Percentiles rank a stretch among this genome's conserved stretches.
phyloP scores from a whole-genome alignment of 2,797 vertebrate species.

The Bovichtus variegatus region DNA sequence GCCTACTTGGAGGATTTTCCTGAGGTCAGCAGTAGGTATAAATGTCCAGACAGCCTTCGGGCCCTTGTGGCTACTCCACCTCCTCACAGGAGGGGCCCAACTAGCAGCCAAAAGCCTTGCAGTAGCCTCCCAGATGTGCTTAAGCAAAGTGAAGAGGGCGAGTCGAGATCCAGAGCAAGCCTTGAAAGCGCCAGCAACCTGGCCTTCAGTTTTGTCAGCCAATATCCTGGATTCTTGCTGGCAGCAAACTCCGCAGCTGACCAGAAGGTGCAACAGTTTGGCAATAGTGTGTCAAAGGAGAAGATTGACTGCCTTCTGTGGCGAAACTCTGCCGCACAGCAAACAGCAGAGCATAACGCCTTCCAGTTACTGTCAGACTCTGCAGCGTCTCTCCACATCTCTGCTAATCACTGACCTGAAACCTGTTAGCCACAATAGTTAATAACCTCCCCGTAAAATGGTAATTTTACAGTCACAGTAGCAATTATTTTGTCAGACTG shows the following conservation, averaged over 20 bases:
- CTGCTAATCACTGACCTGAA: conserved; percentile 23
- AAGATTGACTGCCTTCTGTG: conserved; percentile 15
- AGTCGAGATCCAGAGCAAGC: not conserved
- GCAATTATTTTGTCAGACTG: conserved; percentile 44
- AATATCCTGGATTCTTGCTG: conserved; percentile 22
- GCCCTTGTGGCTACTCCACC: not conserved
- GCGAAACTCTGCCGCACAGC: conserved; percentile 2
- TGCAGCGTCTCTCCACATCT: not conserved
- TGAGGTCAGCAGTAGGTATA: not conserved
- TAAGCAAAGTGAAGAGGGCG: conserved; percentile 28
- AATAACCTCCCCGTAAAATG: conserved; percentile 31
- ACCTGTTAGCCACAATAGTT: conserved; percentile 20
- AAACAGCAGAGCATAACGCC: not conserved
- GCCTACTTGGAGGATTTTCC: conserved; percentile 8
- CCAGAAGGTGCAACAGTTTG: conserved; percentile 30
- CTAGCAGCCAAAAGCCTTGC: conserved; percentile 13
- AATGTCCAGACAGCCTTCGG: not conserved
- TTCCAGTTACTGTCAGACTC: not conserved
- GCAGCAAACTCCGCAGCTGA: conserved; percentile 7
- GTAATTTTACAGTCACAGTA: conserved; percentile 29
- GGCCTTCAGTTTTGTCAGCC: conserved; percentile 27
- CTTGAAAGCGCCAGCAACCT: conserved; percentile 19
- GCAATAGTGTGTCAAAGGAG: not conserved
- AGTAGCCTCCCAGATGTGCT: conserved; percentile 30
- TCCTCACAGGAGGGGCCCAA: conserved; percentile 21